A percentile compares a stretch with the other conserved stretches of the same genome.
Evolutionary conservation across 2,113 vertebrate genomes (phyloP).

Genomic region (Tyrannus savana): DNA sequence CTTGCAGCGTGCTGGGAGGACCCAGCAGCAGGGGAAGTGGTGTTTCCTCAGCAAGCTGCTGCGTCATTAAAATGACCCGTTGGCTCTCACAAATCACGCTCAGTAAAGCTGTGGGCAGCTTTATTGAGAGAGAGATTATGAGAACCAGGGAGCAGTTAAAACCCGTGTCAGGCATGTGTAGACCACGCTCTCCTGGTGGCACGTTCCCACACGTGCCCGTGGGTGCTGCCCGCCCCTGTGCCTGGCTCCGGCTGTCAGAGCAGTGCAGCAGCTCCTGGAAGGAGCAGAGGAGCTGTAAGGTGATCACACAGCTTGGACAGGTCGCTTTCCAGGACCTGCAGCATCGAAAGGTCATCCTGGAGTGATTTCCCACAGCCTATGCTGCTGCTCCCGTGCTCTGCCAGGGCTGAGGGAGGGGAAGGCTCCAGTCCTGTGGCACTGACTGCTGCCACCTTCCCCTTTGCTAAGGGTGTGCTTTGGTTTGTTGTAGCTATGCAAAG

Average conservation of each 20-base stretch:
- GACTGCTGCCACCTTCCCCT: not conserved
- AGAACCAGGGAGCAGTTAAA: not conserved
- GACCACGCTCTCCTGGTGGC: not conserved
- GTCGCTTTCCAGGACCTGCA: not conserved
- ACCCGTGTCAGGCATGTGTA: rapidly evolving
- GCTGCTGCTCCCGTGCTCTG: not conserved
- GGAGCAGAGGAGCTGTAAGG: not conserved
- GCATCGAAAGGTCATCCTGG: not conserved
- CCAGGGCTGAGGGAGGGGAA: not conserved
- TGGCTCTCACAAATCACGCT: not conserved
- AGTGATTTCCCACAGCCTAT: not conserved
- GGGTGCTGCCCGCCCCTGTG: rapidly evolving
- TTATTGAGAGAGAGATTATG: not conserved
- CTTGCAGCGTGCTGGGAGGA: not conserved
- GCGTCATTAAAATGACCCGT: not conserved
- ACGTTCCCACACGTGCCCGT: rapidly evolving
- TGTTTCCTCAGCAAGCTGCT: not conserved
- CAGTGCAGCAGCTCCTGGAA: rapidly evolving
- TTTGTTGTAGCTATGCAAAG: not conserved
- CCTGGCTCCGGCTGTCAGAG: not conserved
- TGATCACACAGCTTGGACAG: not conserved
- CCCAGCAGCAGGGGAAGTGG: not conserved
- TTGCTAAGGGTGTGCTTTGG: not conserved
- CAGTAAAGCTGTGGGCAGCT: not conserved
- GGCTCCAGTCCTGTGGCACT: not conserved